Percentiles rank a stretch among this genome's conserved stretches.
Conservation (phyloP, 1,140 invertebrate species). For the Leptinotarsa defecta region DNA sequence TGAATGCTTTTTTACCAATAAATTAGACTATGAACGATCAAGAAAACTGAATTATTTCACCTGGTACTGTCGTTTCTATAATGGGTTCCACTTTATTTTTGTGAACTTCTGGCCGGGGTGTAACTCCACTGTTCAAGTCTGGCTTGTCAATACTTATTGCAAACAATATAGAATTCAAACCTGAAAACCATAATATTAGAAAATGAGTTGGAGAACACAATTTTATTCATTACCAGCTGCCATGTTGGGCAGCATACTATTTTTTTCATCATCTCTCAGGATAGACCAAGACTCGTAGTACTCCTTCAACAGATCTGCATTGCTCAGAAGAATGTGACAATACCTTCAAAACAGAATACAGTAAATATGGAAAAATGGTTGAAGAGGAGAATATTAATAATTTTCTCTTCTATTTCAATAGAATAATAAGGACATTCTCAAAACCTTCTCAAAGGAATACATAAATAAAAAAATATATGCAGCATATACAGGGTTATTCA, state of each 20-base stretch:
- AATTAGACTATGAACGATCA: background rate
- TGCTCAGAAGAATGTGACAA: conserved; percentile 75
- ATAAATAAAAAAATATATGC: too few relatives aligned
- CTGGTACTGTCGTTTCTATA: conserved; percentile 56
- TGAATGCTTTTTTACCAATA: background rate
- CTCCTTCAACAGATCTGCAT: conserved; percentile 65
- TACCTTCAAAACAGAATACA: conserved; percentile 56
- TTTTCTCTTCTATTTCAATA: too few relatives aligned
- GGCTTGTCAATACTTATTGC: conserved; percentile 87
- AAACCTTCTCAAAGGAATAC: too few relatives aligned
- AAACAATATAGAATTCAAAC: conserved; percentile 84
- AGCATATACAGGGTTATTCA: too few relatives aligned
- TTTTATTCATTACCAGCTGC: conserved; percentile 69
- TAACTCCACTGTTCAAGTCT: conserved; percentile 68
- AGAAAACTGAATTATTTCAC: conserved; percentile 33
- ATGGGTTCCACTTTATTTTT: conserved; percentile 56
- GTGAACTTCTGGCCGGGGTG: conserved; percentile 38
- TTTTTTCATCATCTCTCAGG: conserved; percentile 75
- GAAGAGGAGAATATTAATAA: too few relatives aligned
- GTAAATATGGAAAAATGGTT: too few relatives aligned
- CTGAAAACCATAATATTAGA: conserved; percentile 57
- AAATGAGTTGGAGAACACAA: background rate
- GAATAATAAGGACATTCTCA: too few relatives aligned
- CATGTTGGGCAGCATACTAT: conserved; percentile 76
- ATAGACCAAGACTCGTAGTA: conserved; percentile 88